These are phyloP conservation scores for Cassiopea xamachana DNA, from an alignment of 30 jellyfish, hydroid and myxozoan species.

Conservation along the genomic window DNA sequence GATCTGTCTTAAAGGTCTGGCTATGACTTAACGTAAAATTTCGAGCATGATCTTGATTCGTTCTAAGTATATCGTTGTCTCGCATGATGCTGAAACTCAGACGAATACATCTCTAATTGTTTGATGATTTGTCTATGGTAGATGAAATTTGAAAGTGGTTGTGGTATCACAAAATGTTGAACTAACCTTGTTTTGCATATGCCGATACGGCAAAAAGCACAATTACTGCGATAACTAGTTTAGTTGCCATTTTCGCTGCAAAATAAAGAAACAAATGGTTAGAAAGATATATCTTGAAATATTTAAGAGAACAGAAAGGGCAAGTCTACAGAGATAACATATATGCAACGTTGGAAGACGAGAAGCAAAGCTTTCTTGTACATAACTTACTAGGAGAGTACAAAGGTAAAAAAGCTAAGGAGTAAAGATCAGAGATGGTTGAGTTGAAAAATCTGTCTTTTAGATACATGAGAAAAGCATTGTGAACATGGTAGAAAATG, in stretches of 20 bases:
- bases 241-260: conserved; percentile 71
- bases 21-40: no score
- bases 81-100: no score
- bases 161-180: background rate
- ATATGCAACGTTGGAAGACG: no score
- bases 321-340: background rate
- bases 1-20: no score
- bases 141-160: background rate
- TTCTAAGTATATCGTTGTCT: no score
- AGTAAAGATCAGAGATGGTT: background rate
- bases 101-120: no score
- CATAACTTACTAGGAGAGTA: background rate
- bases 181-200: conserved; percentile 82
- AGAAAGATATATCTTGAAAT: background rate
- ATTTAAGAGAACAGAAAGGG: background rate
- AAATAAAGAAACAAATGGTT: background rate
- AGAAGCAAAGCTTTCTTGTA: background rate
- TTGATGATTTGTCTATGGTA: background rate
- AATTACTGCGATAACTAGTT: conserved; percentile 72
- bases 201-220: conserved; percentile 86
- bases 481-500: no score
- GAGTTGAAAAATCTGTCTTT: background rate
- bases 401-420: background rate
- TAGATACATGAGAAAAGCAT: no score
- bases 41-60: no score